phyloP scores from a whole-genome alignment of 2,797 vertebrate genomes.

The Hafferia zeledoni region DNA sequence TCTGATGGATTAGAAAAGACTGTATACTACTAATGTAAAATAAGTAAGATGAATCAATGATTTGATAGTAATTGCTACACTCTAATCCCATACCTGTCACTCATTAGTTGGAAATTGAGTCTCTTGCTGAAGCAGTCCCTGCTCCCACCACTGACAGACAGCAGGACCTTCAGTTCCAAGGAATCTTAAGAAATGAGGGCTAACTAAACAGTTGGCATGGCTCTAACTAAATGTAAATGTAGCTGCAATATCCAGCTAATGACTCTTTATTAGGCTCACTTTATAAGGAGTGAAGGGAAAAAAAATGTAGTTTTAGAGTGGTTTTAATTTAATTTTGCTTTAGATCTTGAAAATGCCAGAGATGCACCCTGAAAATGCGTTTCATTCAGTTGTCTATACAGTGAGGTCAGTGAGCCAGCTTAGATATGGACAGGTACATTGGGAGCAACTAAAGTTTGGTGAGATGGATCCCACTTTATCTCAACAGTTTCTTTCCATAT shows the following conservation, averaged over 20 bases:
- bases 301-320: background rate
- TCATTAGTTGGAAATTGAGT: background rate
- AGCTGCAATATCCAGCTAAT: background rate
- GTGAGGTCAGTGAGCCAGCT: background rate
- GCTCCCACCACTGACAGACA: background rate
- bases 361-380: background rate
- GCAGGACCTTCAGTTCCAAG: background rate
- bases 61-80: background rate
- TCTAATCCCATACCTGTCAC: background rate
- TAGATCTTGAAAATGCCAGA: background rate
- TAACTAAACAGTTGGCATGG: background rate
- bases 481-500: background rate
- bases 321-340: background rate
- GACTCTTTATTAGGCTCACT: background rate
- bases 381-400: background rate
- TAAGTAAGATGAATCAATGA: background rate
- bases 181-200: background rate
- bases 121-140: background rate
- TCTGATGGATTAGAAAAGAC: background rate
- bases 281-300: background rate
- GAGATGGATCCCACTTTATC: background rate
- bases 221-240: background rate
- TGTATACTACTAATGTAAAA: background rate
- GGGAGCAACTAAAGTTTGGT: background rate
- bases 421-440: background rate